phyloP scores from a whole-genome alignment of 2,888 invertebrate species.

The Dryococelus australis region DNA sequence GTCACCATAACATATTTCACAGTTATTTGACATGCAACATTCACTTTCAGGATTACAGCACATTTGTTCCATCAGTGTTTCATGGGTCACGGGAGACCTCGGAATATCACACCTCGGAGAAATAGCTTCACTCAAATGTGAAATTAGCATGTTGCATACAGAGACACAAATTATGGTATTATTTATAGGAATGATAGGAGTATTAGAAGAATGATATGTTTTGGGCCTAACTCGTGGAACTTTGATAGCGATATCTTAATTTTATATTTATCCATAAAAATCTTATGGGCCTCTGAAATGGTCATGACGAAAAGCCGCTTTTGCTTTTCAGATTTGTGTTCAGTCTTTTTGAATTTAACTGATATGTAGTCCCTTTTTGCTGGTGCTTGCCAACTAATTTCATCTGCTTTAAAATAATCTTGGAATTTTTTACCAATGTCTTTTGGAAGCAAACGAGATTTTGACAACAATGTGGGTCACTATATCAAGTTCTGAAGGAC shows the following conservation, averaged over 20 bases:
- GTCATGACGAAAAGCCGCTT: not conserved
- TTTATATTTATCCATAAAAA: not conserved
- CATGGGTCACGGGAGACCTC: not conserved
- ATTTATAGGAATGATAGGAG: not conserved
- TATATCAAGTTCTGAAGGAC: too few relatives aligned
- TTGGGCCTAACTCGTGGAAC: not conserved
- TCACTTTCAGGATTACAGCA: not conserved
- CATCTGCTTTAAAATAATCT: too few relatives aligned
- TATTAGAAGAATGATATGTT: not conserved
- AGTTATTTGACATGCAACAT: slow-evolving; percentile 1
- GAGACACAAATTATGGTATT: too few relatives aligned
- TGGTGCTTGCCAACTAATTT: too few relatives aligned
- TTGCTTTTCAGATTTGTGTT: not conserved
- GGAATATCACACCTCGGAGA: not conserved
- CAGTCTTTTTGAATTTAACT: not conserved
- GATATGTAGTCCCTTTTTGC: too few relatives aligned
- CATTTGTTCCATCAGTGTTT: not conserved
- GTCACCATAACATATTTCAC: not conserved
- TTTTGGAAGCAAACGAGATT: too few relatives aligned
- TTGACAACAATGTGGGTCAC: too few relatives aligned
- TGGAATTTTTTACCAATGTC: too few relatives aligned
- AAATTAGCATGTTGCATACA: not conserved
- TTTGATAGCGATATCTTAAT: not conserved
- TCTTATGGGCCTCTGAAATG: not conserved
- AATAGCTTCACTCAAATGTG: not conserved